A percentile compares a stretch with the other conserved stretches of the same genome.
These are phyloP conservation scores for Drosophila kepulauana DNA, from an alignment of 1,140 invertebrate genomes.

Conservation along the genomic window DNA sequence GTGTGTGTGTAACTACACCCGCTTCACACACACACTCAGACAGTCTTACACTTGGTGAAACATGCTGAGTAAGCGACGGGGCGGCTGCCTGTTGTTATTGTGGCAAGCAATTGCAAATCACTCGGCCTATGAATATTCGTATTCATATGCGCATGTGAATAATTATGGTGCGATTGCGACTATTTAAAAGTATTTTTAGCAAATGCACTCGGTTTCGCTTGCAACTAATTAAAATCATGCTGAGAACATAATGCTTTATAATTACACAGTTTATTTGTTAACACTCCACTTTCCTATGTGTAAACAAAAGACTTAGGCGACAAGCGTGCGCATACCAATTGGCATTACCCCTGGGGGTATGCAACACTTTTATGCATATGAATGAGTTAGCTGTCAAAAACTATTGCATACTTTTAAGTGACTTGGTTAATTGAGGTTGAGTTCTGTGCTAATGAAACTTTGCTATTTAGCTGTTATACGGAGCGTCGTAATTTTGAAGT, in stretches of 20 bases:
- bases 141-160: slow-evolving; percentile 41
- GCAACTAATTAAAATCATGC: slow-evolving; percentile 1
- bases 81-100: slow-evolving; percentile 31
- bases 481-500: not conserved
- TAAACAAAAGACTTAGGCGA: slow-evolving; percentile 71
- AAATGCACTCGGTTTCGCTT: not conserved
- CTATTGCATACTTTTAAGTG: slow-evolving; percentile 35
- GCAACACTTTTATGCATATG: slow-evolving; percentile 12
- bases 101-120: slow-evolving; percentile 48
- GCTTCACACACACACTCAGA: not conserved
- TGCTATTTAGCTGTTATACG: slow-evolving; percentile 1
- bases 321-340: slow-evolving; percentile 28
- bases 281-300: not conserved
- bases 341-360: slow-evolving; percentile 7
- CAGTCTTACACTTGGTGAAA: not conserved
- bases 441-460: slow-evolving; percentile 2
- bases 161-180: slow-evolving; percentile 39
- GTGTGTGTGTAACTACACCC: slow-evolving; percentile 19
- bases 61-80: slow-evolving; percentile 17
- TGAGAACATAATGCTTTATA: not conserved
- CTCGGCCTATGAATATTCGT: slow-evolving; percentile 4
- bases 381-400: not conserved
- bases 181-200: slow-evolving; percentile 6
- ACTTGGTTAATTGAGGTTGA: not conserved
- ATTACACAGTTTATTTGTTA: not conserved